Evolutionary conservation across 2,797 vertebrate genomes (phyloP).

Genomic region (Calcarius lapponicus): DNA sequence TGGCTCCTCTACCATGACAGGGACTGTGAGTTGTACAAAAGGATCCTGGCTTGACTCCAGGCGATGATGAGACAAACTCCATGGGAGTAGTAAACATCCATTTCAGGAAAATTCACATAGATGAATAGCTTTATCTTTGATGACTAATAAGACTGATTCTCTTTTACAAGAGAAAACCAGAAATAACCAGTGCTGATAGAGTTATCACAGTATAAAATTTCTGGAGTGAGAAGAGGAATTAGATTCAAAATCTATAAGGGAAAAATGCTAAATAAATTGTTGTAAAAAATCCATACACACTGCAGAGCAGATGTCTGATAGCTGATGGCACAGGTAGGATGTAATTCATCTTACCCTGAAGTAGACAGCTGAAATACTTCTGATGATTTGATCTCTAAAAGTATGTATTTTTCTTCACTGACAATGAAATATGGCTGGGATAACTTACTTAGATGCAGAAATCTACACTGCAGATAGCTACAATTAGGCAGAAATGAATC

Average conservation of each 20-base stretch:
- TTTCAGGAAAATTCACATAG: constrained; percentile 21
- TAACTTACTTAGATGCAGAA: not conserved
- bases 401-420: not conserved
- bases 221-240: not conserved
- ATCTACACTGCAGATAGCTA: not conserved
- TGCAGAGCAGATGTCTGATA: not conserved
- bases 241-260: not conserved
- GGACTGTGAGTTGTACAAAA: constrained; percentile 39
- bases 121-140: not conserved
- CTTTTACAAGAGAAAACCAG: not conserved
- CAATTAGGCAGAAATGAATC: not conserved
- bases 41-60: constrained; percentile 53
- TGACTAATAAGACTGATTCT: not conserved
- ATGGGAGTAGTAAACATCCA: constrained; percentile 47
- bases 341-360: not conserved
- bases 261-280: constrained; percentile 1
- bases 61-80: constrained; percentile 16
- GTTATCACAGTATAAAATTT: not conserved
- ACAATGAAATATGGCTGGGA: not conserved
- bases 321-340: not conserved
- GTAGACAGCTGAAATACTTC: not conserved
- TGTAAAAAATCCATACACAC: not conserved
- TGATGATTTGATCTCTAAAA: not conserved
- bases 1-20: constrained; percentile 15
- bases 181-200: not conserved